Conservation (phyloP, 1,140 invertebrate species). For the Pissodes strobi region DNA sequence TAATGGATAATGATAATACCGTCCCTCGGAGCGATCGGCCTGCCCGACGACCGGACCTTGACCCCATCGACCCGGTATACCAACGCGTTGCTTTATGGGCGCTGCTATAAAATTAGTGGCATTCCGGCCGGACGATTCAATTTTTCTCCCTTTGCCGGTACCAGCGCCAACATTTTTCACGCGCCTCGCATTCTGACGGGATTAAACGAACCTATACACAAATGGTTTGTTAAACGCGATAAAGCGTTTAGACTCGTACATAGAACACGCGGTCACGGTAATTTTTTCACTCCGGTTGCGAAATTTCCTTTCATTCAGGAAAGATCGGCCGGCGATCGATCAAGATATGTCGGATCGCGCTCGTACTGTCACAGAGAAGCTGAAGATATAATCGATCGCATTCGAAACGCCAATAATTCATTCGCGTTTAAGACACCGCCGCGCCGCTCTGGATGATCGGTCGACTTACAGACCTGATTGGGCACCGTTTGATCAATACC, state of each 20-base stretch:
- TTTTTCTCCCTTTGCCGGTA: not conserved
- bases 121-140: not conserved
- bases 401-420: slow-evolving; percentile 27
- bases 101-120: slow-evolving; percentile 8
- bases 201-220: no score
- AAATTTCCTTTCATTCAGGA: no score
- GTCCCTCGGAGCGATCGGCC: not conserved
- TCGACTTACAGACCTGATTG: not conserved
- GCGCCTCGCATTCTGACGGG: no score
- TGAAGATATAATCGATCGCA: slow-evolving; percentile 26
- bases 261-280: no score
- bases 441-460: slow-evolving; percentile 4
- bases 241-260: no score
- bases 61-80: slow-evolving; percentile 6
- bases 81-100: slow-evolving; percentile 1
- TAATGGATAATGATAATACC: no score
- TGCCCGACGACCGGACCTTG: slow-evolving; percentile 9
- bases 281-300: no score
- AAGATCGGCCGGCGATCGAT: no score
- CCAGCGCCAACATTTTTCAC: no score
- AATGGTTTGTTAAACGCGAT: no score
- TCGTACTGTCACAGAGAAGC: slow-evolving; percentile 5
- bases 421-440: slow-evolving; percentile 10
- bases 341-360: slow-evolving; percentile 6
- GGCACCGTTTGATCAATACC: no score